Conservation (phyloP, 2,113 vertebrate genomes). For the Megatriorchis doriae region DNA sequence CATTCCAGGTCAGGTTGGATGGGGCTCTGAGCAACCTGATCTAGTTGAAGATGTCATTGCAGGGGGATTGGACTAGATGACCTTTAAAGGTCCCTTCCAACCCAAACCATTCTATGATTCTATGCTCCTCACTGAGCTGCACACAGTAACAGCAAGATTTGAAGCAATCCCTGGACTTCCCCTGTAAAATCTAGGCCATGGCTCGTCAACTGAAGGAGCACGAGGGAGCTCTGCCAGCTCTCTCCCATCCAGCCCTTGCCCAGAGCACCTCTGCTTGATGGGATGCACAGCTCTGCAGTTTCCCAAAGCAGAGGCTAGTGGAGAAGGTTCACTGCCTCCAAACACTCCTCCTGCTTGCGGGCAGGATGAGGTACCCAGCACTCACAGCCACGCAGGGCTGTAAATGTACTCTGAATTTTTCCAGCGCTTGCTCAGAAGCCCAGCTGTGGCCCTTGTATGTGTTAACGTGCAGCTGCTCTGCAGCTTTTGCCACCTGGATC, state of each 20-base stretch:
- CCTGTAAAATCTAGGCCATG: accelerated
- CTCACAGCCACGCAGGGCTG: accelerated
- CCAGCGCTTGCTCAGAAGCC: neutral
- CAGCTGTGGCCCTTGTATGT: accelerated
- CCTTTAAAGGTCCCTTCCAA: neutral
- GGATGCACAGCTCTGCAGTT: neutral
- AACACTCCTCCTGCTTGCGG: accelerated
- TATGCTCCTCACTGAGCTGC: neutral
- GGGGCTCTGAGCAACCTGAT: too few relatives aligned
- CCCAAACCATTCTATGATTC: neutral
- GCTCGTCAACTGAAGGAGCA: neutral
- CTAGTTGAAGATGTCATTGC: too few relatives aligned
- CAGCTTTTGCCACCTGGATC: neutral
- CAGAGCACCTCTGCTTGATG: neutral
- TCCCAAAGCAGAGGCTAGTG: too few relatives aligned
- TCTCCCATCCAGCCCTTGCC: neutral
- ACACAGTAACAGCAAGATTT: neutral
- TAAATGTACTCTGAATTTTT: neutral
- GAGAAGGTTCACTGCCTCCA: neutral
- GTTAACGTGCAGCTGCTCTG: neutral
- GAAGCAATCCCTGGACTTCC: neutral
- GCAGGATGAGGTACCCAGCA: neutral
- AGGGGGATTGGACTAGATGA: too few relatives aligned
- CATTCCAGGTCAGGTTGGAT: too few relatives aligned
- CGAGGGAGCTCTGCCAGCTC: neutral